These are phyloP conservation scores for Corvus cornix DNA, from an alignment of 2,113 vertebrate genomes.

Conservation along the genomic window DNA sequence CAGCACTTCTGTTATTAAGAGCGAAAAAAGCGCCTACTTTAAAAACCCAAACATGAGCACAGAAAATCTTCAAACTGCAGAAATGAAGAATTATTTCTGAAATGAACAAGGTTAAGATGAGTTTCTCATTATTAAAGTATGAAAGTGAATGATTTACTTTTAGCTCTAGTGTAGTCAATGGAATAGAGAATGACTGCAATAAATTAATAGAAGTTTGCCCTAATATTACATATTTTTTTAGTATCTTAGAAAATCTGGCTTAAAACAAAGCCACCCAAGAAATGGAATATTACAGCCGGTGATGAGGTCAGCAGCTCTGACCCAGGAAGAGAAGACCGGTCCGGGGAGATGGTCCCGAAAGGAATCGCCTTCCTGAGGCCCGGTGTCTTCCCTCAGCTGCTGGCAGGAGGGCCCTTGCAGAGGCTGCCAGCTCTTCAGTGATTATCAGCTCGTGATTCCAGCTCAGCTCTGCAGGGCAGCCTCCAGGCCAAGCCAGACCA, in stretches of 20 bases:
- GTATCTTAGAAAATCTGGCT: not conserved
- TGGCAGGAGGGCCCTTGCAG: too few species aligned
- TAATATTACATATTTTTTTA: not conserved
- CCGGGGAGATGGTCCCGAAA: too few species aligned
- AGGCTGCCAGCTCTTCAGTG: too few species aligned
- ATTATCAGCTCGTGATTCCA: too few species aligned
- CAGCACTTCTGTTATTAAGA: not conserved
- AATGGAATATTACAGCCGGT: not conserved
- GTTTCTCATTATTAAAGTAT: not conserved
- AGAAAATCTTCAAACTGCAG: not conserved
- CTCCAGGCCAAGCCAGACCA: too few species aligned
- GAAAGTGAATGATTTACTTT: not conserved
- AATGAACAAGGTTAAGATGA: not conserved
- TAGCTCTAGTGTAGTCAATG: not conserved
- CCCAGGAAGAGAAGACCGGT: too few species aligned
- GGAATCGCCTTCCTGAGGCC: too few species aligned
- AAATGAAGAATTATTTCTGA: not conserved
- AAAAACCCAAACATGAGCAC: not conserved
- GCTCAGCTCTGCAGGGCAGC: too few species aligned
- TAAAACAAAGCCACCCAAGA: not conserved
- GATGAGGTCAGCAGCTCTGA: too few species aligned
- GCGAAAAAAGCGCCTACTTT: not conserved
- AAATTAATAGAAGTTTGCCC: not conserved
- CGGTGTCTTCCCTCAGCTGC: too few species aligned
- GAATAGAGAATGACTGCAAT: not conserved